A percentile compares a stretch with the other conserved stretches of the same genome.
These are phyloP conservation scores for Acrobeloides nanus DNA, from an alignment of 2,888 invertebrate species.

Conservation along the genomic window DNA sequence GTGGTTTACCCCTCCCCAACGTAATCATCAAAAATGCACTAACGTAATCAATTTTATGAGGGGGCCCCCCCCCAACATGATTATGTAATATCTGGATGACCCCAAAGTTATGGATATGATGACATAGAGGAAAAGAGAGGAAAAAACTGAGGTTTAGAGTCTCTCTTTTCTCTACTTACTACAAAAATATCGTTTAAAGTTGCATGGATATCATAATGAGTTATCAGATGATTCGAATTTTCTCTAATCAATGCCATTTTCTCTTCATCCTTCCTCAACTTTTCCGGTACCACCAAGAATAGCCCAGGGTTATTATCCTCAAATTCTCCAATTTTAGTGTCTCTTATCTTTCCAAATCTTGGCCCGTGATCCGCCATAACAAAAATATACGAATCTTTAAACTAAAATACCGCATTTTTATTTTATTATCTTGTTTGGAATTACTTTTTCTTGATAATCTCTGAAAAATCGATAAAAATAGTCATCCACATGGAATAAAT, in stretches of 20 bases:
- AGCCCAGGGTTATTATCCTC: constrained; percentile 16
- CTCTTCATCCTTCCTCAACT: constrained; percentile 7
- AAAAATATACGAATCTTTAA: too few species aligned
- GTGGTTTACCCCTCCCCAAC: too few species aligned
- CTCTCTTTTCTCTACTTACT: too few species aligned
- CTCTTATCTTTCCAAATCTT: constrained; percentile 7
- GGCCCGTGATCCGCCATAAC: constrained; percentile 17
- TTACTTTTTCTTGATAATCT: constrained; percentile 5
- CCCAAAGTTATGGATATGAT: too few species aligned
- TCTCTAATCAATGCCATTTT: constrained; percentile 9
- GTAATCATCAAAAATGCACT: too few species aligned
- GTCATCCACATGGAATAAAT: constrained; percentile 10
- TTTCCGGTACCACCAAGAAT: constrained; percentile 11
- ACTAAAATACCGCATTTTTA: too few species aligned
- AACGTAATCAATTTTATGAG: too few species aligned
- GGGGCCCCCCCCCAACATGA: too few species aligned
- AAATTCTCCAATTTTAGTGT: constrained; percentile 5
- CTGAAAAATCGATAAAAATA: constrained; percentile 7
- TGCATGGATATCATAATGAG: constrained; percentile 16
- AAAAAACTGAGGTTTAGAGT: too few species aligned
- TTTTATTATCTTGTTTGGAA: too few species aligned
- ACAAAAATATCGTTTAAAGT: constrained; percentile 13
- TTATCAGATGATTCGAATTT: constrained; percentile 14
- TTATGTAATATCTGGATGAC: too few species aligned
- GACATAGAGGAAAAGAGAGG: too few species aligned